Evolutionary conservation across 2,888 invertebrate genomes (phyloP).

Genomic region (Byasa hedistus): DNA sequence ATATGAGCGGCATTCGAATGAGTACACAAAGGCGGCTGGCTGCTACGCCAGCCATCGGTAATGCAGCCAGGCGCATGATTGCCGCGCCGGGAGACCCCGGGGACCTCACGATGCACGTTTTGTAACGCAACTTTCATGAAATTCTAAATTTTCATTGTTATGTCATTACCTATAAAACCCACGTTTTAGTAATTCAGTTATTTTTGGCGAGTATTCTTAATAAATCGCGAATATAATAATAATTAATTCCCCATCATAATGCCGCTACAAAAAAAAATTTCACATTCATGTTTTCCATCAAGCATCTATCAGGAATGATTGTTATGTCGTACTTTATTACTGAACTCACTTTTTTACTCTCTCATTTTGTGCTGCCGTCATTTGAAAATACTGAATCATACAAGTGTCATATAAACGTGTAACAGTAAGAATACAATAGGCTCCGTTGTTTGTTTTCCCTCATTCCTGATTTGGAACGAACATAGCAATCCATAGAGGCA

Average conservation of each 20-base stretch:
- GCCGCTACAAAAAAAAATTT: too few species aligned
- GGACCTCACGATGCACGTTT: conserved; percentile 33
- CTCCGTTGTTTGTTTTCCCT: conserved; percentile 37
- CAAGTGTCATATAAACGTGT: conserved; percentile 11
- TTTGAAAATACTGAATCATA: conserved; percentile 5
- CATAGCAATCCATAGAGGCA: conserved; percentile 33
- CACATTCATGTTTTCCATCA: not conserved
- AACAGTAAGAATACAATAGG: conserved; percentile 29
- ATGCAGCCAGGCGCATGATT: conserved; percentile 56
- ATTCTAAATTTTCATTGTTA: conserved; percentile 23
- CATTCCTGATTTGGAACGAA: conserved; percentile 41
- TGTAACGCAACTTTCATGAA: conserved; percentile 24
- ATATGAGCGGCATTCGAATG: conserved; percentile 75
- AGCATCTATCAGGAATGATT: not conserved
- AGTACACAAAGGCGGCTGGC: conserved; percentile 66
- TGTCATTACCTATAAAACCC: not conserved
- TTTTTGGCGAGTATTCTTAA: not conserved
- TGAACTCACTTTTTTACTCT: not conserved
- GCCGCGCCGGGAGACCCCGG: conserved; percentile 48
- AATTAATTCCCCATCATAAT: too few species aligned
- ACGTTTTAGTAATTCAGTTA: not conserved
- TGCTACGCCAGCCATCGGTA: conserved; percentile 53
- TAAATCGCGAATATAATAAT: too few species aligned
- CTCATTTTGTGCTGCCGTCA: conserved; percentile 8
- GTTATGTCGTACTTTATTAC: not conserved